Evolutionary conservation across 2,888 invertebrate species (phyloP).

Genomic region (Callosobruchus maculatus): DNA sequence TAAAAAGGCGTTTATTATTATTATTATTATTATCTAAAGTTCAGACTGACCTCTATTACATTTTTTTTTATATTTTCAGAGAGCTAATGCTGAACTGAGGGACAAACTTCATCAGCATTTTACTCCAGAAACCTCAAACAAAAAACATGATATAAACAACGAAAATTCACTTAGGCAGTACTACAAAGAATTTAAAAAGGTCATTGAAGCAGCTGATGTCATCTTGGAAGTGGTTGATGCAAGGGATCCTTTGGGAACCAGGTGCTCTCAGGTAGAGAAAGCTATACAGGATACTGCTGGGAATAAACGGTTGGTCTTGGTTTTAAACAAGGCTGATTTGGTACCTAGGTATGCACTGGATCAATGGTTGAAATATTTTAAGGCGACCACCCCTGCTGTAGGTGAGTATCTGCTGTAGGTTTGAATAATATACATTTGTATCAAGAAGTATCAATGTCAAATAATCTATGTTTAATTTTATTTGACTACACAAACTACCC

Average conservation of each 20-base stretch:
- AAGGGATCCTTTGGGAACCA: slow-evolving; percentile 84
- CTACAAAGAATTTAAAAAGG: slow-evolving; percentile 92
- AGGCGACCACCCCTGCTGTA: slow-evolving; percentile 79
- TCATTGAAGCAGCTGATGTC: slow-evolving; percentile 90
- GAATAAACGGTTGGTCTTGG: slow-evolving; percentile 85
- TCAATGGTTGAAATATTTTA: slow-evolving; percentile 86
- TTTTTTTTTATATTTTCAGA: slow-evolving; percentile 42
- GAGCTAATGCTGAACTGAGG: slow-evolving; percentile 63
- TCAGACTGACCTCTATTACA: too few relatives aligned
- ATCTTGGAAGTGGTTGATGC: slow-evolving; percentile 94
- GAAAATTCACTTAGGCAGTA: slow-evolving; percentile 85
- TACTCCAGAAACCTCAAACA: slow-evolving; percentile 47
- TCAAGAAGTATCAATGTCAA: too few relatives aligned
- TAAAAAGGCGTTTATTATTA: too few relatives aligned
- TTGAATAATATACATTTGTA: too few relatives aligned
- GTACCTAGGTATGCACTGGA: slow-evolving; percentile 88
- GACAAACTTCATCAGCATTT: slow-evolving; percentile 65
- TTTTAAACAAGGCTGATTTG: slow-evolving; percentile 95
- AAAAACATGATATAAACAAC: slow-evolving; percentile 50
- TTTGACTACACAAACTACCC: too few relatives aligned
- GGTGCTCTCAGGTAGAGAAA: slow-evolving; percentile 82
- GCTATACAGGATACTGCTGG: slow-evolving; percentile 71
- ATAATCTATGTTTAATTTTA: too few relatives aligned
- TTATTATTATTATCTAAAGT: too few relatives aligned
- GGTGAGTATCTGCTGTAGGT: too few relatives aligned